phyloP scores from a whole-genome alignment of 2,113 vertebrate species.

The human (Homo sapiens) region DNA sequence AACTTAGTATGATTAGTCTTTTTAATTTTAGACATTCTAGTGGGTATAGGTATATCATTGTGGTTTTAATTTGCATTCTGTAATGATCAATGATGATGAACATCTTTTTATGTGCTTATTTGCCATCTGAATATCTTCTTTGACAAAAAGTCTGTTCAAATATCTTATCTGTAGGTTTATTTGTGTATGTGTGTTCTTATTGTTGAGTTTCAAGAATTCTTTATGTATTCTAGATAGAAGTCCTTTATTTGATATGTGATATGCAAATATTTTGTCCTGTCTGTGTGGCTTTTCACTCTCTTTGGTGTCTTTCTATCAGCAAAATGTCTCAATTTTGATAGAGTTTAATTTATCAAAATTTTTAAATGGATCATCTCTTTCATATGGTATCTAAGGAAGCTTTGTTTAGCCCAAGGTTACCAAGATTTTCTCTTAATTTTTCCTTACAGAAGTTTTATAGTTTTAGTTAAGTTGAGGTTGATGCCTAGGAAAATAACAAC shows the following conservation, averaged over 20 bases:
- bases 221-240: background rate
- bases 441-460: background rate
- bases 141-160: background rate
- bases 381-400: background rate
- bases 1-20: background rate
- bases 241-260: background rate
- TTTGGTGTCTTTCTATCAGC: background rate
- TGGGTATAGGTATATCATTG: background rate
- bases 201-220: background rate
- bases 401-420: background rate
- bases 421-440: background rate
- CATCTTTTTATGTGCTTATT: background rate
- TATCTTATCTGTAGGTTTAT: background rate
- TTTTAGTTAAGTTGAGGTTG: no score
- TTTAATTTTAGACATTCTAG: slow-evolving; percentile 15
- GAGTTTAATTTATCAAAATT: background rate
- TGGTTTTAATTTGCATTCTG: background rate
- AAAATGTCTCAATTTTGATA: background rate
- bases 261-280: slow-evolving; percentile 3
- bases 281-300: background rate
- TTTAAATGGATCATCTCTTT: background rate
- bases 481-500: no score
- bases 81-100: background rate
- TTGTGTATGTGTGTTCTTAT: background rate
- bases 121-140: background rate